These are phyloP conservation scores for Acronicta leporina DNA, from an alignment of 2,888 invertebrate species.

Conservation along the genomic window DNA sequence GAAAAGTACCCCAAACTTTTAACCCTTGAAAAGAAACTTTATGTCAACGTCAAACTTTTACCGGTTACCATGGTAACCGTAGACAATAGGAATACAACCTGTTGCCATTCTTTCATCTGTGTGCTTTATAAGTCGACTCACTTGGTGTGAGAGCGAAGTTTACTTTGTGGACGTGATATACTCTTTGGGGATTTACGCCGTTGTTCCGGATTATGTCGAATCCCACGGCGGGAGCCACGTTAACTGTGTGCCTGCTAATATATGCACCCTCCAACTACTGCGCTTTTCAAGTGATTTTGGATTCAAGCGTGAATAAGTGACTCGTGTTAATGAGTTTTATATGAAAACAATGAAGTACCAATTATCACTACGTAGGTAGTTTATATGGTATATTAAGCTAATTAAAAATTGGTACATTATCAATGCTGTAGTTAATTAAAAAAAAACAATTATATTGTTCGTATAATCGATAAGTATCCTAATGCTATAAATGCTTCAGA, in stretches of 20 bases:
- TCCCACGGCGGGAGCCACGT: background rate
- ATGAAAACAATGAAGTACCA: too few relatives aligned
- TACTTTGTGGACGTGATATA: slow-evolving; percentile 13
- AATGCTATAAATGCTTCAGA: too few relatives aligned
- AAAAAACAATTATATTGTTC: too few relatives aligned
- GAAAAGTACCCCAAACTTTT: background rate
- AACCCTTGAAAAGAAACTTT: background rate
- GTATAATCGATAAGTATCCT: too few relatives aligned
- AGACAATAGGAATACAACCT: slow-evolving; percentile 36
- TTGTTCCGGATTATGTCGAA: slow-evolving; percentile 18
- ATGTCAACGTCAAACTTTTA: background rate
- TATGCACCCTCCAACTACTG: slow-evolving; percentile 32
- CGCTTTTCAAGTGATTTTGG: slow-evolving; percentile 3
- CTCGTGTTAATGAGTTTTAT: background rate
- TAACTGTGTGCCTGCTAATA: background rate
- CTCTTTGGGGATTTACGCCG: slow-evolving; percentile 29
- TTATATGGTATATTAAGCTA: too few relatives aligned
- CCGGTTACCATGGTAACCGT: slow-evolving; percentile 23
- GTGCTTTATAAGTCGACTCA: slow-evolving; percentile 17
- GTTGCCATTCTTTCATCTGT: slow-evolving; percentile 29
- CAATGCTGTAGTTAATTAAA: too few relatives aligned
- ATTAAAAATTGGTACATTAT: too few relatives aligned
- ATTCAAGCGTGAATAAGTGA: background rate
- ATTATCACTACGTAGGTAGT: too few relatives aligned
- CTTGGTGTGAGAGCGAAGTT: slow-evolving; percentile 12